phyloP scores from a whole-genome alignment of 2,113 vertebrate species.

The Solenodon paradoxus region DNA sequence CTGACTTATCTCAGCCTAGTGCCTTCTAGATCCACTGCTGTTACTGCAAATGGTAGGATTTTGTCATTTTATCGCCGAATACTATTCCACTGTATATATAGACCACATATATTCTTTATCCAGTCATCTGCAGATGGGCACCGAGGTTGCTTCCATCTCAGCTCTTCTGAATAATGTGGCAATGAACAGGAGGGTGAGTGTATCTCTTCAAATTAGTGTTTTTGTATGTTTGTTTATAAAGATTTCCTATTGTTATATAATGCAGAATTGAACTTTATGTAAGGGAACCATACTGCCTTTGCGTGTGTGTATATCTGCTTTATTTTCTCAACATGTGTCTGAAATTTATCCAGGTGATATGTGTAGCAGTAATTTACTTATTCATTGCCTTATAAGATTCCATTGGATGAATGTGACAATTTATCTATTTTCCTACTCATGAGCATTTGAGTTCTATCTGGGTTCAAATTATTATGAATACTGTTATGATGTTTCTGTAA shows the following conservation, averaged over 20 bases:
- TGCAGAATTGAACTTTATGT: background rate
- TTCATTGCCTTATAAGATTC: background rate
- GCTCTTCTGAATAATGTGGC: background rate
- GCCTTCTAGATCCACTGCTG: background rate
- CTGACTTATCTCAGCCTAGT: background rate
- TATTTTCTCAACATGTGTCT: background rate
- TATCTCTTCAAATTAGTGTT: background rate
- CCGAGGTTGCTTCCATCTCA: background rate
- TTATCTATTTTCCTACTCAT: background rate
- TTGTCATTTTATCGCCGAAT: background rate
- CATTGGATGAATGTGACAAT: background rate
- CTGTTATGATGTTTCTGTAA: background rate
- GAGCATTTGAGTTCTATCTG: background rate
- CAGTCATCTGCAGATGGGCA: background rate
- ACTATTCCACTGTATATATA: background rate
- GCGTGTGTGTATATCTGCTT: background rate
- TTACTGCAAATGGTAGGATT: background rate
- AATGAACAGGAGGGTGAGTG: background rate
- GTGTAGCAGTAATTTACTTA: fast-evolving
- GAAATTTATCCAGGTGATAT: background rate
- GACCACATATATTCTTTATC: background rate
- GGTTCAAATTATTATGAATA: background rate
- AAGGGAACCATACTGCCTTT: background rate
- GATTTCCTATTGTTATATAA: background rate
- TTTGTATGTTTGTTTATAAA: background rate